A percentile compares a stretch with the other conserved stretches of the same genome.
phyloP scores from a whole-genome alignment of 1,140 invertebrate genomes.

The Drosophila setifemur region DNA sequence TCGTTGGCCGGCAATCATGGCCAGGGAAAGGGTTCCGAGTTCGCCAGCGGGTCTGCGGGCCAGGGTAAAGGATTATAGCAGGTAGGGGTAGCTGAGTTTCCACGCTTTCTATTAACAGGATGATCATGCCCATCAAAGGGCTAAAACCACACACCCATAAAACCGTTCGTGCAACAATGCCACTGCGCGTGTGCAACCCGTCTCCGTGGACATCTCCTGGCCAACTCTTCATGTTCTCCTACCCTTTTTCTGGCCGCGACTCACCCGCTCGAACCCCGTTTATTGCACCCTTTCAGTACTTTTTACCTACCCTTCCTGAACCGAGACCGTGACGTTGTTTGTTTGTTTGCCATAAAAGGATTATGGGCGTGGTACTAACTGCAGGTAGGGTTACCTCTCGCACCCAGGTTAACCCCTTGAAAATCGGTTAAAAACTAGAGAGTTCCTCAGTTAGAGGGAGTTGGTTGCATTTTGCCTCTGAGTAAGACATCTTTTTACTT shows the following conservation, averaged over 20 bases:
- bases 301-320: slow-evolving; percentile 51
- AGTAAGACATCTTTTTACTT: background rate
- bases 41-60: too few species aligned
- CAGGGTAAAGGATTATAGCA: slow-evolving; percentile 39
- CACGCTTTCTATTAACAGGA: slow-evolving; percentile 79
- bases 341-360: slow-evolving; percentile 81
- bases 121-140: slow-evolving; percentile 82
- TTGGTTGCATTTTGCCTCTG: background rate
- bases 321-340: slow-evolving; percentile 60
- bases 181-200: slow-evolving; percentile 56
- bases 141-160: slow-evolving; percentile 82
- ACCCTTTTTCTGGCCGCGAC: background rate
- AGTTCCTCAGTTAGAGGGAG: background rate
- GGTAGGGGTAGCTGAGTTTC: slow-evolving; percentile 31
- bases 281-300: slow-evolving; percentile 66
- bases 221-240: slow-evolving; percentile 1
- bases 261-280: slow-evolving; percentile 70
- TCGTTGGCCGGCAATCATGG: slow-evolving; percentile 38
- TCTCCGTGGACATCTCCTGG: background rate
- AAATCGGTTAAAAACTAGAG: background rate
- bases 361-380: slow-evolving; percentile 66
- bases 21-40: slow-evolving; percentile 49
- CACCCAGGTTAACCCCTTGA: slow-evolving; percentile 64
- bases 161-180: slow-evolving; percentile 75
- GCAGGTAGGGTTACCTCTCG: slow-evolving; percentile 56